Evolutionary conservation across 2,797 vertebrate genomes (phyloP).

Genomic region (Protonibea diacanthus): DNA sequence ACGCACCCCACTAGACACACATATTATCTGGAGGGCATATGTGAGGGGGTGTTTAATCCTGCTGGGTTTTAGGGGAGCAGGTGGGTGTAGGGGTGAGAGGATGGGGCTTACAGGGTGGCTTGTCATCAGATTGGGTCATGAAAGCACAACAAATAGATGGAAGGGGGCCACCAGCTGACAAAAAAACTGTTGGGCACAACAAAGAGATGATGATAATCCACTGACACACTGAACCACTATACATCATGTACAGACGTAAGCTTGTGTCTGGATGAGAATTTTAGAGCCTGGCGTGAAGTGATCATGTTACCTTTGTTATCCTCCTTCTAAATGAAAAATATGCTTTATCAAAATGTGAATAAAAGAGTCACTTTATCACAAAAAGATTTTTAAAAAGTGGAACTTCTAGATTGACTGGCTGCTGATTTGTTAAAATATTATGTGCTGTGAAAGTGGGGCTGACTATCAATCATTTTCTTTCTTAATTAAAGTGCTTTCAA

Average conservation of each 20-base stretch:
- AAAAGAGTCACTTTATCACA: background rate
- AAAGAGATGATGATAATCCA: constrained; percentile 70
- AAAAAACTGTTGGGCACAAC: constrained; percentile 51
- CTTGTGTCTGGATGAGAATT: constrained; percentile 4
- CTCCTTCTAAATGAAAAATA: background rate
- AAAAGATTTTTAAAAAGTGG: background rate
- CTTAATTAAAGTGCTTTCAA: background rate
- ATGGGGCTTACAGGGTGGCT: constrained; percentile 33
- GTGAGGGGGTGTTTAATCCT: constrained; percentile 78
- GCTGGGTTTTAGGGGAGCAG: constrained; percentile 49
- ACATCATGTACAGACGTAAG: constrained; percentile 23
- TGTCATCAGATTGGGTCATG: constrained; percentile 49
- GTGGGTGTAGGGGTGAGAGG: constrained; percentile 60
- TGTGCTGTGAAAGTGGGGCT: background rate
- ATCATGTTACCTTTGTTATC: background rate
- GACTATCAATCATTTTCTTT: background rate
- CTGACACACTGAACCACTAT: constrained; percentile 42
- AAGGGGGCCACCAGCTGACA: constrained; percentile 58
- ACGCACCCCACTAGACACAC: constrained; percentile 16
- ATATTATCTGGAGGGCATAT: constrained; percentile 61
- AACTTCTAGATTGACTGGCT: background rate
- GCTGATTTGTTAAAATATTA: background rate
- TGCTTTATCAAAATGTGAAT: background rate
- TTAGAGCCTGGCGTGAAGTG: background rate
- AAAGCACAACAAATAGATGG: constrained; percentile 56